These are phyloP conservation scores for Podargus strigoides DNA, from an alignment of 2,797 vertebrate genomes.

Conservation along the genomic window DNA sequence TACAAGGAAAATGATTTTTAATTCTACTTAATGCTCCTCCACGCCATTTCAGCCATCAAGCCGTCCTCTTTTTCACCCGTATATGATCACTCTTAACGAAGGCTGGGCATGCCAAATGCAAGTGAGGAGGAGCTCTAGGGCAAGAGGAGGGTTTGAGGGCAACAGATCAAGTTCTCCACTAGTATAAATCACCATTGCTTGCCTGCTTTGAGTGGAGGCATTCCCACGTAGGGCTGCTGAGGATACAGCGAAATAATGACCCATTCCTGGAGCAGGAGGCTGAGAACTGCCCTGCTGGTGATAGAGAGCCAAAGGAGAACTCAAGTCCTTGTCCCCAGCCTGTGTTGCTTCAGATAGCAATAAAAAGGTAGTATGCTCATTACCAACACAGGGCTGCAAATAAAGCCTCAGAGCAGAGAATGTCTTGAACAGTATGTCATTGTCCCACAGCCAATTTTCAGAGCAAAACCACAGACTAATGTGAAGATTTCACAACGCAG, in stretches of 20 bases:
- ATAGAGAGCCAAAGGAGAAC: neutral
- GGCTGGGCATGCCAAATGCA: neutral
- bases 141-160: neutral
- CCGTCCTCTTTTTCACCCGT: neutral
- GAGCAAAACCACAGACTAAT: conserved; percentile 46
- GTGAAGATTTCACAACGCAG: conserved; percentile 46
- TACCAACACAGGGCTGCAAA: neutral
- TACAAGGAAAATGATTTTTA: neutral
- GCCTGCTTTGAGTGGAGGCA: neutral
- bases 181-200: neutral
- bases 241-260: neutral
- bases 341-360: neutral
- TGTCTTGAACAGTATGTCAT: neutral
- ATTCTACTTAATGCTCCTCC: neutral
- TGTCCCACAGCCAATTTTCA: conserved; percentile 8
- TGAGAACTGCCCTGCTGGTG: neutral
- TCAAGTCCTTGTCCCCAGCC: neutral
- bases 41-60: neutral
- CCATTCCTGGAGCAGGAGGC: neutral
- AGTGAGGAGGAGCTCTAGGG: neutral
- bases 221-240: neutral
- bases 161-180: neutral
- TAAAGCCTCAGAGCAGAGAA: neutral
- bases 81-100: neutral
- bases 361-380: neutral